Base-by-base conservation (phyloP, 1,140 invertebrate genomes). In the Drosophila repletoides region DNA sequence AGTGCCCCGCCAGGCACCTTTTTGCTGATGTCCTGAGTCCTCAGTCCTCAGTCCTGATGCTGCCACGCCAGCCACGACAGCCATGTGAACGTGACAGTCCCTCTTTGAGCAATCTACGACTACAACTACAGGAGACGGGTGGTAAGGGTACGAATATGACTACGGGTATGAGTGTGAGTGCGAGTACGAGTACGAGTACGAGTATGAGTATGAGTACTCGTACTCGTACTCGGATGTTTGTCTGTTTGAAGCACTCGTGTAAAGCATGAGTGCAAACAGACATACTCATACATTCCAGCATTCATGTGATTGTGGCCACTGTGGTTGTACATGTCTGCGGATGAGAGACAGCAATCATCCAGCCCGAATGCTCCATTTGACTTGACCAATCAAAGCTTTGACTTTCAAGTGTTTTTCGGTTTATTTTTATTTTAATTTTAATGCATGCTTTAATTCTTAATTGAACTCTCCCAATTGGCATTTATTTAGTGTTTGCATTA, bases 331-430 rank as follows among this genome's bases (percentile, higher is more conserved):
- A 34, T 48, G 55, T 61, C 38, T 34, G 29, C 5, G 40, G 34
- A 26, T n/a, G 29, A 28, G 15, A 33, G 14, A 49, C 4, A 29
- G 2, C 9, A 1, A 33, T 9, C 19, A 26, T 28, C 28, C 12
- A 31, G n/a, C 5, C 38, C 34, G 58, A 19, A 56, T 64, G 65
- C 65, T 72, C 74, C 70, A 84, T 76, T 83, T 58, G 72, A 72
- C 58, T 73, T 76, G 65, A 60, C 80, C 80, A 84, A 67, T 84
- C 64, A 61, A 67, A 70, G 79, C 75, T 73, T 70, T 70, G 70
- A 60, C 75, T 79, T 69, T 81, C 52, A 51, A 76, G 76, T 71
- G 56, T 58, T 68, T 34, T 33, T 60, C 14, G 31, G 9, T 12
- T 31, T 64, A 1, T 41, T 31, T 12, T 14, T 22, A 7, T 31